Conservation (phyloP, 2,113 vertebrate species). For the Bos javanicus region DNA sequence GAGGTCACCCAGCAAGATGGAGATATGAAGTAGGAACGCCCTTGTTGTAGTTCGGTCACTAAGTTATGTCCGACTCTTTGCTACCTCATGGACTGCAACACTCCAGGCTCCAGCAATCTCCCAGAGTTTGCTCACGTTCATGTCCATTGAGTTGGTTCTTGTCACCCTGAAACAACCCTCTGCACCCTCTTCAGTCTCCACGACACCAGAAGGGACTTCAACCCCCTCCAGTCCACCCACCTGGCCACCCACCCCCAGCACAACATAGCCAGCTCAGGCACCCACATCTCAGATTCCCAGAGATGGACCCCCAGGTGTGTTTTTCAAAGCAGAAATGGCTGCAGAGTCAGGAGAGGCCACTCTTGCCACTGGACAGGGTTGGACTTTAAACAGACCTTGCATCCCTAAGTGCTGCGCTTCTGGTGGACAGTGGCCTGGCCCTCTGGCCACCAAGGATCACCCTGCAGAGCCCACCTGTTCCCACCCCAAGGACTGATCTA, state of each 20-base stretch:
- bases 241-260: neutral
- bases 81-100: neutral
- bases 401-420: slow-evolving; percentile 41
- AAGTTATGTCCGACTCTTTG: neutral
- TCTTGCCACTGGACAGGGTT: neutral
- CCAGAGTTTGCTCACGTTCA: neutral
- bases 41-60: neutral
- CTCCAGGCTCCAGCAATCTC: neutral
- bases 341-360: rapidly evolving
- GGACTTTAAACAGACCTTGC: neutral
- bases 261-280: rapidly evolving
- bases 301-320: neutral
- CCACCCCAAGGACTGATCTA: slow-evolving; percentile 66
- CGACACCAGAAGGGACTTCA: neutral
- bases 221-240: neutral
- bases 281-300: rapidly evolving
- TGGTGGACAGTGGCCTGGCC: neutral
- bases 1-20: neutral
- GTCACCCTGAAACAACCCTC: neutral
- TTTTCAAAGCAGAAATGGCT: neutral
- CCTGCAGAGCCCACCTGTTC: slow-evolving; percentile 55
- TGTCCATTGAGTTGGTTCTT: neutral
- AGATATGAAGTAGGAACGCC: rapidly evolving
- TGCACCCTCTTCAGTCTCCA: neutral
- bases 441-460: slow-evolving; percentile 34